These are phyloP conservation scores for Phoxinus phoxinus DNA, from an alignment of 2,113 vertebrate species.

Conservation along the genomic window DNA sequence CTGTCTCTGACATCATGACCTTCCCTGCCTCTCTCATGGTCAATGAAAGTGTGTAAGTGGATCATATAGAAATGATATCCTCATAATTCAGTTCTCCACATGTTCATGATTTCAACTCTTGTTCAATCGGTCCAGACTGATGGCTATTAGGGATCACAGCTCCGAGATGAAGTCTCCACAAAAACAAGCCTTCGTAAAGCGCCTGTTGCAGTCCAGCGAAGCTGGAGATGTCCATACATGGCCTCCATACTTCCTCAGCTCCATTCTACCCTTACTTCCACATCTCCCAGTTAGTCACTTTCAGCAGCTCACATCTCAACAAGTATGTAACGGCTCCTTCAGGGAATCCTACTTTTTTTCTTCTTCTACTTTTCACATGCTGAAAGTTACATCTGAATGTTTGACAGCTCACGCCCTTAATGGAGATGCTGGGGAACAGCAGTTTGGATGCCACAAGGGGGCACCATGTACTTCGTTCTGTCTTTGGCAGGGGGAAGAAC, in stretches of 20 bases:
- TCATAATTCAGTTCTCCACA: not conserved
- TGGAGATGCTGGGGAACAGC: conserved; percentile 82
- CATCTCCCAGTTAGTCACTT: conserved; percentile 84
- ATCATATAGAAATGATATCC: not conserved
- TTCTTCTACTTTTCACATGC: not conserved
- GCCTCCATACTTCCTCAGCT: conserved; percentile 83
- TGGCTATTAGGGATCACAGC: conserved; percentile 84
- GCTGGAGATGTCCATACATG: conserved; percentile 84
- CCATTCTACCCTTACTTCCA: conserved; percentile 82
- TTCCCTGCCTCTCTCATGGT: conserved; percentile 84
- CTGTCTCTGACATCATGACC: conserved; percentile 85
- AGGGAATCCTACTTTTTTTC: not conserved
- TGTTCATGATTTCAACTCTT: not conserved
- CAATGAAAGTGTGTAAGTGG: conserved; percentile 87
- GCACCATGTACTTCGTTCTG: conserved; percentile 80
- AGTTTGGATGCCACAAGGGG: conserved; percentile 84
- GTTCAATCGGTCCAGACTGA: conserved; percentile 71
- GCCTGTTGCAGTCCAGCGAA: conserved; percentile 81
- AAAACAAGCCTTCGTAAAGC: conserved; percentile 86
- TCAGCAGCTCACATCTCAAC: conserved; percentile 83
- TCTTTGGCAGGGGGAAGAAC: conserved; percentile 77
- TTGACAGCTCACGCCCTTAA: conserved; percentile 74
- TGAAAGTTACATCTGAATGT: conserved; percentile 9
- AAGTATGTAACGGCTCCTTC: conserved; percentile 71
- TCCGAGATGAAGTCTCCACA: conserved; percentile 83